Evolutionary conservation across 2,113 vertebrate genomes (phyloP).

Genomic region (Eudyptes chrysolophus): DNA sequence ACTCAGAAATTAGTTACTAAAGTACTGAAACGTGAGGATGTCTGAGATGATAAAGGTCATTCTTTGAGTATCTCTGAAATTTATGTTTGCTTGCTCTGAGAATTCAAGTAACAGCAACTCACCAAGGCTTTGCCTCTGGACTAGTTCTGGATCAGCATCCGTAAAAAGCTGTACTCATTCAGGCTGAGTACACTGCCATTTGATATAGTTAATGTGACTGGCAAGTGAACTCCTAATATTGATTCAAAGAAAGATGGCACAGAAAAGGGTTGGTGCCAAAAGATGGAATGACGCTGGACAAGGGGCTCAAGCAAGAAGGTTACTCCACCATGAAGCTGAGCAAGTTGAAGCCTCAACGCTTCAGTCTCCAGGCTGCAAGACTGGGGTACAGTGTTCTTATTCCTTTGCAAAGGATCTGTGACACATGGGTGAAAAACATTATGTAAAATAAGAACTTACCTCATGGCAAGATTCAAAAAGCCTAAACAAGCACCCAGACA

Average conservation of each 20-base stretch:
- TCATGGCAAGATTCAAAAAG: background rate
- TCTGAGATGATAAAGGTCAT: background rate
- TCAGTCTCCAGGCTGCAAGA: background rate
- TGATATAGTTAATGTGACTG: background rate
- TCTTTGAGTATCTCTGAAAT: background rate
- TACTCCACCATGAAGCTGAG: background rate
- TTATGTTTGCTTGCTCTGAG: background rate
- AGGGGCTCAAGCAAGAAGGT: background rate
- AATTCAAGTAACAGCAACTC: background rate
- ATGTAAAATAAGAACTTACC: background rate
- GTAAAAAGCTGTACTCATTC: background rate
- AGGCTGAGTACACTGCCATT: background rate
- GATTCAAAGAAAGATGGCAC: background rate
- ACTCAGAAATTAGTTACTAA: background rate
- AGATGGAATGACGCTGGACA: background rate
- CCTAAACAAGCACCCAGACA: background rate
- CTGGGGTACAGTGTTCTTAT: background rate
- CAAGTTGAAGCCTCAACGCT: background rate
- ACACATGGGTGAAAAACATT: background rate
- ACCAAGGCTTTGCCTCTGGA: background rate
- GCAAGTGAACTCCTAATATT: background rate
- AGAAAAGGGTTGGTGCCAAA: background rate
- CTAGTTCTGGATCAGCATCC: background rate
- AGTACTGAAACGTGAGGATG: background rate
- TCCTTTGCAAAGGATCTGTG: background rate